Evolutionary conservation across 2,888 invertebrate species (phyloP).

Genomic region (Sphecodes monilicornis): DNA sequence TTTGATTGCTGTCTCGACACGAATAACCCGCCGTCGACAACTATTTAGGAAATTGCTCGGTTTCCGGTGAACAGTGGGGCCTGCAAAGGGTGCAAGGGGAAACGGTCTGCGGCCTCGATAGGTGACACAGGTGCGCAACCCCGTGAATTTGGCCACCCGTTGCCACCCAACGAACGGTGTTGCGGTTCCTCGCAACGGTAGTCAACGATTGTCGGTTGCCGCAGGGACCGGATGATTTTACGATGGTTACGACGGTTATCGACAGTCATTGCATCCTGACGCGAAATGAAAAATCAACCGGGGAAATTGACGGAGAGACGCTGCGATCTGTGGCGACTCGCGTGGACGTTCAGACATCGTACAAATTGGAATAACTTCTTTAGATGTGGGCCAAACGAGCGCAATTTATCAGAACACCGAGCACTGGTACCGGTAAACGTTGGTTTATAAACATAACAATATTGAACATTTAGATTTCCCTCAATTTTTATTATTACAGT

Average conservation of each 20-base stretch:
- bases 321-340: not conserved
- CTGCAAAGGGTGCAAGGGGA: not conserved
- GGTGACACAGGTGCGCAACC: constrained; percentile 29
- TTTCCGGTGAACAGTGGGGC: constrained; percentile 13
- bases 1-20: constrained; percentile 48
- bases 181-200: constrained; percentile 29
- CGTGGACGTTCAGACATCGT: not conserved
- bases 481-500: too few species aligned
- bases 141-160: constrained; percentile 5
- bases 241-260: not conserved
- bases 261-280: not conserved
- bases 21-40: constrained; percentile 37
- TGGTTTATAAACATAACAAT: too few species aligned
- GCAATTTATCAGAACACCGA: too few species aligned
- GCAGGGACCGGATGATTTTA: not conserved
- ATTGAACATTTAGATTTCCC: too few species aligned
- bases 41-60: constrained; percentile 32
- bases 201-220: constrained; percentile 36
- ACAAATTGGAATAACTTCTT: not conserved
- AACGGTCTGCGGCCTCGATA: constrained; percentile 10
- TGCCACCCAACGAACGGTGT: constrained; percentile 12
- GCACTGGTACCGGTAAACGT: too few species aligned
- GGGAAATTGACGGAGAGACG: not conserved
- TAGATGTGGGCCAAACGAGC: too few species aligned
- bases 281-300: not conserved